Evolutionary conservation across 2,888 invertebrate genomes (phyloP).

Genomic region (Heterodera filipjevi): DNA sequence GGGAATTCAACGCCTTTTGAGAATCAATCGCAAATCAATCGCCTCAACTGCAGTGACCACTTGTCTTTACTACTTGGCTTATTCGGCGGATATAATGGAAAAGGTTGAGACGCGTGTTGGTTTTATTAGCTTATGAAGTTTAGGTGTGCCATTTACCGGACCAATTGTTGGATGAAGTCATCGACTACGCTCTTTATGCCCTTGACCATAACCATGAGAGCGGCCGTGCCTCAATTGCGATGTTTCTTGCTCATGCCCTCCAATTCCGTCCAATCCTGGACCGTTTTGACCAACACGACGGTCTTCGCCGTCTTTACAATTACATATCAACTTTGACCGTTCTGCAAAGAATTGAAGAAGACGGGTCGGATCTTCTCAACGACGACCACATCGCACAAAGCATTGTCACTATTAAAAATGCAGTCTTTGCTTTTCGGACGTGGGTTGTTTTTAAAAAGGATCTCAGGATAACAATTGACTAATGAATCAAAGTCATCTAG

Average conservation of each 20-base stretch:
- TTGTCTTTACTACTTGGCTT: constrained; percentile 89
- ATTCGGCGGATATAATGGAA: constrained; percentile 84
- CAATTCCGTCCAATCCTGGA: constrained; percentile 82
- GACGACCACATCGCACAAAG: constrained; percentile 82
- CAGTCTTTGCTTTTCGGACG: constrained; percentile 81
- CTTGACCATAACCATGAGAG: constrained; percentile 95
- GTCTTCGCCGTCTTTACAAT: constrained; percentile 88
- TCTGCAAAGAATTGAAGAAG: constrained; percentile 68
- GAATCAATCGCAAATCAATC: constrained; percentile 75
- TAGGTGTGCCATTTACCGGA: constrained; percentile 77
- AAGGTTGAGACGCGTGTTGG: constrained; percentile 66
- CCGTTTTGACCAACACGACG: constrained; percentile 92
- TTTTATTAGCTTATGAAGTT: background rate
- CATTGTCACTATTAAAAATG: constrained; percentile 86
- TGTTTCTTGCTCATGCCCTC: constrained; percentile 88
- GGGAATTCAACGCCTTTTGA: constrained; percentile 82
- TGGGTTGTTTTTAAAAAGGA: constrained; percentile 28
- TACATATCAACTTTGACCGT: constrained; percentile 87
- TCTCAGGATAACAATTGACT: background rate
- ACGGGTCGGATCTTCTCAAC: constrained; percentile 65
- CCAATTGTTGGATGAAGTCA: constrained; percentile 53
- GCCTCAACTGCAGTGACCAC: constrained; percentile 95
- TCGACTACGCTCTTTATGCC: constrained; percentile 84
- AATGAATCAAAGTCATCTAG: no score
- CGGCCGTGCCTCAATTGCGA: constrained; percentile 93